A percentile compares a stretch with the other conserved stretches of the same genome.
phyloP scores from a whole-genome alignment of 2,888 invertebrate species.

The Camponotus fellah region DNA sequence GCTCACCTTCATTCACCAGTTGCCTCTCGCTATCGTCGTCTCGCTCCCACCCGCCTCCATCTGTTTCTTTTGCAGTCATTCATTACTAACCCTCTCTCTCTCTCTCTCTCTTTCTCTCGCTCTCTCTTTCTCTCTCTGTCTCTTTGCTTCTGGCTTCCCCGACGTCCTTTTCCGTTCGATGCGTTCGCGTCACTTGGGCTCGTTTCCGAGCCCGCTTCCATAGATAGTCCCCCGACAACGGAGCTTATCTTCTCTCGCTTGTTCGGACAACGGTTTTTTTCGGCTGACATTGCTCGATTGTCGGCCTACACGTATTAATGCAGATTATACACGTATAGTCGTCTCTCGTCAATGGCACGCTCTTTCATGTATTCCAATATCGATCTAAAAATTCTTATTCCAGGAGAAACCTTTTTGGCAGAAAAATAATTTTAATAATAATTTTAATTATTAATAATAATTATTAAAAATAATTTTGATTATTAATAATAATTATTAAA shows the following conservation, averaged over 20 bases:
- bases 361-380: background rate
- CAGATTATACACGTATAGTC: background rate
- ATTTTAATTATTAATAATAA: too few species aligned
- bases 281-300: slow-evolving; percentile 41
- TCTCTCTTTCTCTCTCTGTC: slow-evolving; percentile 56
- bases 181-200: slow-evolving; percentile 49
- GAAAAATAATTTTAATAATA: too few species aligned
- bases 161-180: slow-evolving; percentile 76
- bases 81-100: slow-evolving; percentile 66
- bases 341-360: background rate
- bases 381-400: background rate
- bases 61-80: slow-evolving; percentile 76
- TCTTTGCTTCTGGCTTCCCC: slow-evolving; percentile 59
- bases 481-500: too few species aligned
- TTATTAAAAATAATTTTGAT: too few species aligned
- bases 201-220: slow-evolving; percentile 49
- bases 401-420: background rate
- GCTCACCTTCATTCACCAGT: slow-evolving; percentile 61
- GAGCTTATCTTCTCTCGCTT: slow-evolving; percentile 44
- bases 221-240: slow-evolving; percentile 43
- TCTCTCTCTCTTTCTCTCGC: slow-evolving; percentile 50
- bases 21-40: slow-evolving; percentile 52
- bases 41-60: slow-evolving; percentile 60
- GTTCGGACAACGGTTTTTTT: slow-evolving; percentile 49
- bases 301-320: background rate